Conservation (phyloP, 2,113 vertebrate genomes). For the Siniperca chuatsi region DNA sequence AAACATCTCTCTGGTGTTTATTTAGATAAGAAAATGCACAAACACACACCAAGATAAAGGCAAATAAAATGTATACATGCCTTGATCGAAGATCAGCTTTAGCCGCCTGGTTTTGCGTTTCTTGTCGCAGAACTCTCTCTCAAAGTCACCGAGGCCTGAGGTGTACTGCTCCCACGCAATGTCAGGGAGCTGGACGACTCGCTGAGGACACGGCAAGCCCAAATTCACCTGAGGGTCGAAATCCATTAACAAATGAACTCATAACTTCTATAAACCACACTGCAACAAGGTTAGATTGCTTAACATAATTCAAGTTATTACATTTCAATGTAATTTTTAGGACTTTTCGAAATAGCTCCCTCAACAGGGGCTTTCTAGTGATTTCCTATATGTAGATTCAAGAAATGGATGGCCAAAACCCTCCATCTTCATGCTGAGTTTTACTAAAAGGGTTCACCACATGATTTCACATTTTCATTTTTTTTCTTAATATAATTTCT, state of each 20-base stretch:
- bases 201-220: constrained; percentile 94
- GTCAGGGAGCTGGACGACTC: constrained; percentile 96
- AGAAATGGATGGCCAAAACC: not conserved
- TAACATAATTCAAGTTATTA: not conserved
- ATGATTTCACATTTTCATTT: not conserved
- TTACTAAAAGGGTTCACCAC: not conserved
- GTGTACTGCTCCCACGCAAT: constrained; percentile 99
- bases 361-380: not conserved
- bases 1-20: not conserved
- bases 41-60: not conserved
- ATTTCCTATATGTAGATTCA: not conserved
- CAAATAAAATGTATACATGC: constrained; percentile 67
- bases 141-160: constrained; percentile 94
- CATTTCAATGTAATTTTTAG: not conserved
- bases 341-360: not conserved
- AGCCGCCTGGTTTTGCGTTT: constrained; percentile 94
- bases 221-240: constrained; percentile 86
- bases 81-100: constrained; percentile 97
- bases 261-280: not conserved
- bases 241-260: not conserved
- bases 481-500: not conserved
- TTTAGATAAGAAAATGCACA: not conserved
- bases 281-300: not conserved
- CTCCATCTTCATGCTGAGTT: not conserved
- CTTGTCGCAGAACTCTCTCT: constrained; percentile 95